phyloP scores from a whole-genome alignment of 2,113 vertebrate species.

The Centropristis striata region DNA sequence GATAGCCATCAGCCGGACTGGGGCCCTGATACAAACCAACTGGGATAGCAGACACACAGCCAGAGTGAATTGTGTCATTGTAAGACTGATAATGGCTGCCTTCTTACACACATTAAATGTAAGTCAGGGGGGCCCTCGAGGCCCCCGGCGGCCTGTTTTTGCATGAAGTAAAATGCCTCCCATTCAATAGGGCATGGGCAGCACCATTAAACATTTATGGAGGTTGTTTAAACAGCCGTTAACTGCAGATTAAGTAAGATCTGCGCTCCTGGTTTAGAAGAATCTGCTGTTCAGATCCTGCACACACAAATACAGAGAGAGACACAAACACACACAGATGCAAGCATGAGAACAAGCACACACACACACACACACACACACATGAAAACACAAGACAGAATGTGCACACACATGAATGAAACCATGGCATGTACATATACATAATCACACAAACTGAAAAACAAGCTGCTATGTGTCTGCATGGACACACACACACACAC shows the following conservation, averaged over 20 bases:
- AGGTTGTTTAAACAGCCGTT: constrained; percentile 85
- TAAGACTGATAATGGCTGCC: constrained; percentile 76
- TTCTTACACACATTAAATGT: constrained; percentile 77
- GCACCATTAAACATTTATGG: constrained; percentile 77
- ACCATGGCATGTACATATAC: neutral
- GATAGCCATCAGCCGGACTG: constrained; percentile 59
- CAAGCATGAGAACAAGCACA: constrained; percentile 9
- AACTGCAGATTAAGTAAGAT: constrained; percentile 83
- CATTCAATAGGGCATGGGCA: constrained; percentile 74
- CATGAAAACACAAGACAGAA: neutral
- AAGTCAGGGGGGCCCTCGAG: constrained; percentile 65
- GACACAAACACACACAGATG: constrained; percentile 37
- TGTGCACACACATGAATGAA: neutral
- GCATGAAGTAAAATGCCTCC: constrained; percentile 79
- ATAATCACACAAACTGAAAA: constrained; percentile 20
- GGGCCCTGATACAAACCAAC: constrained; percentile 69
- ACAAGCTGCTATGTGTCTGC: constrained; percentile 12
- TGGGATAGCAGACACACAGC: constrained; percentile 65
- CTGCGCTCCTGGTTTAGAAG: constrained; percentile 57
- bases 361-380: constrained; percentile 18
- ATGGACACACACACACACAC: constrained; percentile 10
- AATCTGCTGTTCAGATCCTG: constrained; percentile 61
- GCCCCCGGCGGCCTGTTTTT: constrained; percentile 75
- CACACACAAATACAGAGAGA: constrained; percentile 8
- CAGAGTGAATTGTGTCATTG: constrained; percentile 80